Percentiles rank a stretch among this genome's conserved stretches.
Evolutionary conservation across 2,888 invertebrate species (phyloP).

Genomic region (Scelioninae gen. 1): DNA sequence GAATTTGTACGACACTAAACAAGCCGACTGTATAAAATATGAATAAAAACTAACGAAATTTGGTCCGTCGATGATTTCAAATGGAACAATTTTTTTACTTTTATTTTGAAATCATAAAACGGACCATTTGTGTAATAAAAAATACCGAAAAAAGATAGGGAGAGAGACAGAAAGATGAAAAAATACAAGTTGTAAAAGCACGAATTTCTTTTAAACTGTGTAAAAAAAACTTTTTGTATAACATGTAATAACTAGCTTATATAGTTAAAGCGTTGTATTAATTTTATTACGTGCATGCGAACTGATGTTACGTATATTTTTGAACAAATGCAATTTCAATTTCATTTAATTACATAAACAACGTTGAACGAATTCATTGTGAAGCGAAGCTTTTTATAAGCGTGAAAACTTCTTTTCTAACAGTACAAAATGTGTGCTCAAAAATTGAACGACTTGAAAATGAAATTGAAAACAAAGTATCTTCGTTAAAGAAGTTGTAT

Average conservation of each 20-base stretch:
- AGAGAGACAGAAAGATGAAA: too few relatives aligned
- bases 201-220: conserved; percentile 51
- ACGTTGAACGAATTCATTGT: conserved; percentile 8
- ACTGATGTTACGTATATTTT: conserved; percentile 22
- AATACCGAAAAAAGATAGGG: neutral
- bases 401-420: conserved; percentile 31
- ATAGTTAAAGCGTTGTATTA: conserved; percentile 45
- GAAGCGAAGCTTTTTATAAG: conserved; percentile 10
- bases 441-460: conserved; percentile 32
- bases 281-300: conserved; percentile 27
- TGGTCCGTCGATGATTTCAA: conserved; percentile 71
- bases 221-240: conserved; percentile 44
- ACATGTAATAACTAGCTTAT: conserved; percentile 29
- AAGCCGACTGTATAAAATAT: conserved; percentile 73
- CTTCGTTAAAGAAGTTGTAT: conserved; percentile 13
- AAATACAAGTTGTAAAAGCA: conserved; percentile 35
- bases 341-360: conserved; percentile 34
- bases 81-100: conserved; percentile 17
- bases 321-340: conserved; percentile 29
- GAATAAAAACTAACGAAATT: conserved; percentile 63
- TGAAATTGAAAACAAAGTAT: conserved; percentile 24
- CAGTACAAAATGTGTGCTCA: conserved; percentile 20
- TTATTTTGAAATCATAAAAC: conserved; percentile 49
- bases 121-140: conserved; percentile 58
- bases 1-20: conserved; percentile 77